Evolutionary conservation across 2,797 vertebrate genomes (phyloP).

Genomic region (Micromesistius poutassou): DNA sequence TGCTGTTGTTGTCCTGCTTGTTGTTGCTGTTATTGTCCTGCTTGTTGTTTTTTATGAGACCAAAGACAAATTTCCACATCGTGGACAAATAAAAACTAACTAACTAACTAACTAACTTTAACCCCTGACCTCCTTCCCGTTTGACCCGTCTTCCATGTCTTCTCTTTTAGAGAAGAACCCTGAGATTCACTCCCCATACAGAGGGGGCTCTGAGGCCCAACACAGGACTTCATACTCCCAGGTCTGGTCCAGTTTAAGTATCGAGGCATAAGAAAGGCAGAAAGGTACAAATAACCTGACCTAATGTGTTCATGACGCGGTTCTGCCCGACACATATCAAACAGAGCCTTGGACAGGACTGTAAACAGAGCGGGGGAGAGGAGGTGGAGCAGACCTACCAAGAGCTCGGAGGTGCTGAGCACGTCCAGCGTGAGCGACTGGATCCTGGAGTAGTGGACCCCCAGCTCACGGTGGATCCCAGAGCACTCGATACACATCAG

Average conservation of each 20-base stretch:
- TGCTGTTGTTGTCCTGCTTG: no score
- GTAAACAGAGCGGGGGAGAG: neutral
- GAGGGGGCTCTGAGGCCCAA: neutral
- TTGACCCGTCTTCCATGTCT: no score
- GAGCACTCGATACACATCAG: conserved; percentile 98
- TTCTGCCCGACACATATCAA: neutral
- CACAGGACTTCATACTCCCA: neutral
- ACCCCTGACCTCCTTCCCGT: no score
- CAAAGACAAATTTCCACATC: no score
- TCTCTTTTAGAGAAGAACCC: neutral
- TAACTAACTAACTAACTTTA: no score
- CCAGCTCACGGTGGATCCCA: conserved; percentile 95
- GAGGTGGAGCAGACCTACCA: conserved; percentile 75
- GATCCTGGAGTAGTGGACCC: conserved; percentile 97
- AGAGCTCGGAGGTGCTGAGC: conserved; percentile 94
- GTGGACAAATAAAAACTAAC: no score
- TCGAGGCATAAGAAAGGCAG: neutral
- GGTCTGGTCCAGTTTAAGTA: neutral
- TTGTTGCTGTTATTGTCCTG: no score
- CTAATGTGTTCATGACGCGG: no score
- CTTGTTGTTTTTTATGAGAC: no score
- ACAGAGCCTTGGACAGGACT: neutral
- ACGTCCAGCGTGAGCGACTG: conserved; percentile 96
- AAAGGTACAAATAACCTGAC: neutral
- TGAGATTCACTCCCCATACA: neutral